Conservation (phyloP, 2,113 vertebrate genomes). For the Columbina picui region DNA sequence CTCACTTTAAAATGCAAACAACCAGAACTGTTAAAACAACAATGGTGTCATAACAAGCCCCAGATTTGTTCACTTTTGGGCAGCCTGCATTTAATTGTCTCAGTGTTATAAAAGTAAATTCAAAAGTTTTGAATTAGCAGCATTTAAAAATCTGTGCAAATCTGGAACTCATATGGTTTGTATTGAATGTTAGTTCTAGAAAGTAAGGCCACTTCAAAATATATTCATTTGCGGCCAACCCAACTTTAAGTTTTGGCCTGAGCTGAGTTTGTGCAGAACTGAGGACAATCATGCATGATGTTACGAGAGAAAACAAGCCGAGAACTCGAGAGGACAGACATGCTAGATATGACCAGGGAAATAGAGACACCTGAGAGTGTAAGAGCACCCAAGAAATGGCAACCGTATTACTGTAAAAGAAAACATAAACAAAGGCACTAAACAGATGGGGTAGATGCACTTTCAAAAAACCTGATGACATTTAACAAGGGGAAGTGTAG, state of each 20-base stretch:
- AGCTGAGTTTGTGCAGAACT: neutral
- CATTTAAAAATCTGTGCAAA: conserved; percentile 9
- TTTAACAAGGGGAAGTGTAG: too few relatives aligned
- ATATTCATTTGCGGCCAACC: neutral
- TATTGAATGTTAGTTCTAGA: neutral
- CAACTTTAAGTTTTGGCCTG: neutral
- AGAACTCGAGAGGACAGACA: neutral
- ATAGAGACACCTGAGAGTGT: neutral
- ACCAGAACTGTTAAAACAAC: conserved; percentile 10
- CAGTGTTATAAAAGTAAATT: conserved; percentile 44
- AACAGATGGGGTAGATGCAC: neutral
- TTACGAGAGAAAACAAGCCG: conserved; percentile 15
- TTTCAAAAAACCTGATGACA: too few relatives aligned
- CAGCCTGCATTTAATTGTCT: conserved; percentile 58
- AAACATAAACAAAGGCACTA: neutral
- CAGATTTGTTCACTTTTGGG: conserved; percentile 37
- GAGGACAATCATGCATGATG: neutral
- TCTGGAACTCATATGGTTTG: conserved; percentile 41
- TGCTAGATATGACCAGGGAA: neutral
- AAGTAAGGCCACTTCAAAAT: conserved; percentile 12
- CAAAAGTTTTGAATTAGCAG: conserved; percentile 48
- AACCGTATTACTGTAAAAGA: conserved; percentile 39
- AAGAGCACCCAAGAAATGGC: conserved; percentile 25
- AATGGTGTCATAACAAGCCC: conserved; percentile 35
- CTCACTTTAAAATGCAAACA: conserved; percentile 46